These are phyloP conservation scores for Hypanus sabinus DNA, from an alignment of 2,113 vertebrate species.

Conservation along the genomic window DNA sequence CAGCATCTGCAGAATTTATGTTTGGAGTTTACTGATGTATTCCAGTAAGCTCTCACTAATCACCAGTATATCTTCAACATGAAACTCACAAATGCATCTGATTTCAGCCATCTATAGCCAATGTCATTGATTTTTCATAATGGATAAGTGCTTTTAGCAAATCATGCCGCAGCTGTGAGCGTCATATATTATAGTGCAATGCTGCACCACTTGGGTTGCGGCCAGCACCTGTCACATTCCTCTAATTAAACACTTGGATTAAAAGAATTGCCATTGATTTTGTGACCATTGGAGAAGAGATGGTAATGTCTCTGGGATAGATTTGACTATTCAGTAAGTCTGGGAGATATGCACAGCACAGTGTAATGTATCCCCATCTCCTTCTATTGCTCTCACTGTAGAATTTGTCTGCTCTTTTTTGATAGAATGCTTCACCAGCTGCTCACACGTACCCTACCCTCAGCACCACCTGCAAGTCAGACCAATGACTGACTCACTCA, in stretches of 20 bases:
- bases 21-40: background rate
- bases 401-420: background rate
- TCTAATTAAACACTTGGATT: conserved; percentile 18
- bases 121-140: conserved; percentile 9
- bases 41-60: background rate
- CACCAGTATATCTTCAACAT: background rate
- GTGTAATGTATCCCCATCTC: background rate
- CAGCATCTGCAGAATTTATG: no score
- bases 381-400: background rate
- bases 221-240: conserved; percentile 1
- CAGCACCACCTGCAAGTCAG: background rate
- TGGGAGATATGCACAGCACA: background rate
- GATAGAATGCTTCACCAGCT: background rate
- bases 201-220: no score
- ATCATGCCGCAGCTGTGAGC: background rate
- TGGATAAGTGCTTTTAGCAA: conserved; percentile 25
- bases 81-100: background rate
- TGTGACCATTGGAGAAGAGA: background rate
- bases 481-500: no score
- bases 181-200: background rate
- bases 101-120: background rate
- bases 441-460: background rate
- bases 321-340: background rate
- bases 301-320: background rate
- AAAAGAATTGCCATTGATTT: background rate